phyloP scores from a whole-genome alignment of 2,888 invertebrate species.

The Scaptomyza tumidula region DNA sequence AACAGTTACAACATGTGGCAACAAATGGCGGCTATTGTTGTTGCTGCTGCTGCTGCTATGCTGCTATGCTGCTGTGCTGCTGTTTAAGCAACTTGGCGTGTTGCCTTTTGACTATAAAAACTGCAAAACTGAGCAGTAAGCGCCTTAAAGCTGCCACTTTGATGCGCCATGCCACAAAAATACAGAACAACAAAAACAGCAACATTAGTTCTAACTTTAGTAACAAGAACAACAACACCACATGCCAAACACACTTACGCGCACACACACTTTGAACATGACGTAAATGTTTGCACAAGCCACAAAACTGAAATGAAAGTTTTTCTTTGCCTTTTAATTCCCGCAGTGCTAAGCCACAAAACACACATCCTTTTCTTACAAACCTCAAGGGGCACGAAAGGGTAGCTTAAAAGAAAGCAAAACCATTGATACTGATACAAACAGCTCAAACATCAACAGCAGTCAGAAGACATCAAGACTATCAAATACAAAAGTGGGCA shows the following conservation, averaged over 20 bases:
- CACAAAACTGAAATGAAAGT: constrained; percentile 48
- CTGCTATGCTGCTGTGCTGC: background rate
- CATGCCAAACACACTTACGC: constrained; percentile 15
- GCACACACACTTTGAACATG: constrained; percentile 54
- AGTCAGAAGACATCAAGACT: background rate
- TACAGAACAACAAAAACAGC: constrained; percentile 19
- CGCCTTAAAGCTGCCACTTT: constrained; percentile 70
- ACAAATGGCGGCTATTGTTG: constrained; percentile 65
- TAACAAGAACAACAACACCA: constrained; percentile 15
- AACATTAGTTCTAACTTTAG: constrained; percentile 50
- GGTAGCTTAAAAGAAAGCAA: constrained; percentile 4
- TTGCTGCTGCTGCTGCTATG: constrained; percentile 30
- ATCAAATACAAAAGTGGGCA: background rate
- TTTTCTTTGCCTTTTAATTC: constrained; percentile 43
- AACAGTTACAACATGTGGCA: constrained; percentile 77
- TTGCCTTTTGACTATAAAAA: constrained; percentile 75
- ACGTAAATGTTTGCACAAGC: constrained; percentile 58
- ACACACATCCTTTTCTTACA: background rate
- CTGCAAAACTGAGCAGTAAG: constrained; percentile 48
- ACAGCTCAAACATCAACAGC: background rate
- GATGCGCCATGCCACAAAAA: constrained; percentile 31
- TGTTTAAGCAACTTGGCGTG: constrained; percentile 67
- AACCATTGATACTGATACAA: constrained; percentile 24
- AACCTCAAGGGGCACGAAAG: background rate
- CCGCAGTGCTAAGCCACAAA: background rate